Conservation (phyloP, 2,797 vertebrate genomes). For the Lepidocolaptes lacrymiger region DNA sequence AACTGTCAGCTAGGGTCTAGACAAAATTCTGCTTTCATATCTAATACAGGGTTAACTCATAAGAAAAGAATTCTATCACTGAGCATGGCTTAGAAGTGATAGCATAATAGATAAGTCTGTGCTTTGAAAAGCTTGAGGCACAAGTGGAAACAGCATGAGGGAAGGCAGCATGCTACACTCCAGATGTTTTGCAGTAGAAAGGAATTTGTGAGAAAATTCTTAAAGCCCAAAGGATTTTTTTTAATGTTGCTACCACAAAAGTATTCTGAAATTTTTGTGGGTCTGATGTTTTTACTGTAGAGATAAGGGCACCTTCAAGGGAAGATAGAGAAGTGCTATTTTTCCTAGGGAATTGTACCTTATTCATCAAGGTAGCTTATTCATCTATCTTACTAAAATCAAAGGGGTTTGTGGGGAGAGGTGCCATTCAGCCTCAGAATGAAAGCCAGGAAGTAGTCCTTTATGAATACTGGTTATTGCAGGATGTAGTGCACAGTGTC, state of each 20-base stretch:
- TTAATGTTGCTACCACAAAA: neutral
- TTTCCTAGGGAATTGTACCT: conserved; percentile 4
- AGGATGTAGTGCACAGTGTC: neutral
- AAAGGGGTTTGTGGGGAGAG: neutral
- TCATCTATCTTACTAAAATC: neutral
- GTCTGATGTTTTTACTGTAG: neutral
- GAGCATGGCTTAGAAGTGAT: neutral
- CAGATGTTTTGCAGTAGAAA: conserved; percentile 22
- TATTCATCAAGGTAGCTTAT: conserved; percentile 22
- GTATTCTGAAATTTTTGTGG: conserved; percentile 1
- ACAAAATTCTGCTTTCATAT: neutral
- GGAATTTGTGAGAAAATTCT: neutral
- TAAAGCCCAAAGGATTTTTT: neutral
- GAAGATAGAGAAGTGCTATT: neutral
- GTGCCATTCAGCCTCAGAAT: neutral
- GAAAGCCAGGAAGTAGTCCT: neutral
- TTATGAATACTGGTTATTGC: neutral
- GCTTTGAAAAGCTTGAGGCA: conserved; percentile 24
- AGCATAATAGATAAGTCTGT: conserved; percentile 11
- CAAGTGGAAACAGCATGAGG: conserved; percentile 20
- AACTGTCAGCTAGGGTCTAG: neutral
- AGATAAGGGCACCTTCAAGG: conserved; percentile 18
- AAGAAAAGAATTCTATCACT: neutral
- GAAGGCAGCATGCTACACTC: neutral
- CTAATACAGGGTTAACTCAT: neutral